phyloP scores from a whole-genome alignment of 1,140 invertebrate species.

The Cataglyphis hispanica region DNA sequence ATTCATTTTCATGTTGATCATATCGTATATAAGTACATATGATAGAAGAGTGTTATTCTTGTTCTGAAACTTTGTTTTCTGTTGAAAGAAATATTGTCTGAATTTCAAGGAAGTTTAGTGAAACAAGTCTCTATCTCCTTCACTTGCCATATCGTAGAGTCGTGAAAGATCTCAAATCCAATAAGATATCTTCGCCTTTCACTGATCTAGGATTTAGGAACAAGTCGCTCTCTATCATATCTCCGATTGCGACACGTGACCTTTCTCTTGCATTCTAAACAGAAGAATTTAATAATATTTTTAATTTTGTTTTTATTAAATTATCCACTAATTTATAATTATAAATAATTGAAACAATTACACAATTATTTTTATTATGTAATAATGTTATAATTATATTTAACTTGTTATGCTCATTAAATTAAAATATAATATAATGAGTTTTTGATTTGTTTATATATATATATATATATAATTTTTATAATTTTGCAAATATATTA shows the following conservation, averaged over 20 bases:
- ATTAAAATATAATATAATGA: background rate
- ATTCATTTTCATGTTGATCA: background rate
- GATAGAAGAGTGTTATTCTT: background rate
- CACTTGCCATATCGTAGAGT: background rate
- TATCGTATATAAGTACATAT: background rate
- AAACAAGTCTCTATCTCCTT: background rate
- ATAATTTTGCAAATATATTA: background rate
- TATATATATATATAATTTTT: background rate
- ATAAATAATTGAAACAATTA: background rate
- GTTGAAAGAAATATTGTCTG: background rate
- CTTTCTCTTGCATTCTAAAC: background rate
- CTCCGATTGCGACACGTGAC: background rate
- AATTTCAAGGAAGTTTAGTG: slow-evolving; percentile 10
- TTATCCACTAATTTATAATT: background rate
- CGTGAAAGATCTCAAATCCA: background rate
- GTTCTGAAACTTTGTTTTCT: slow-evolving; percentile 6
- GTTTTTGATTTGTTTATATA: background rate
- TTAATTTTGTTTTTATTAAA: background rate
- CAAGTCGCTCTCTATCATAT: slow-evolving; percentile 19
- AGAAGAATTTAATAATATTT: background rate
- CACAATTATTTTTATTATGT: background rate
- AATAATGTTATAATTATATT: slow-evolving; percentile 1
- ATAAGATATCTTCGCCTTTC: slow-evolving; percentile 27
- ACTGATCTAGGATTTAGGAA: slow-evolving; percentile 34
- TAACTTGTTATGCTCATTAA: background rate